Evolutionary conservation across 2,113 vertebrate genomes (phyloP), one percentile per base, ranked within the genome.

Genomic region (Gorsachius goisagi): DNA sequence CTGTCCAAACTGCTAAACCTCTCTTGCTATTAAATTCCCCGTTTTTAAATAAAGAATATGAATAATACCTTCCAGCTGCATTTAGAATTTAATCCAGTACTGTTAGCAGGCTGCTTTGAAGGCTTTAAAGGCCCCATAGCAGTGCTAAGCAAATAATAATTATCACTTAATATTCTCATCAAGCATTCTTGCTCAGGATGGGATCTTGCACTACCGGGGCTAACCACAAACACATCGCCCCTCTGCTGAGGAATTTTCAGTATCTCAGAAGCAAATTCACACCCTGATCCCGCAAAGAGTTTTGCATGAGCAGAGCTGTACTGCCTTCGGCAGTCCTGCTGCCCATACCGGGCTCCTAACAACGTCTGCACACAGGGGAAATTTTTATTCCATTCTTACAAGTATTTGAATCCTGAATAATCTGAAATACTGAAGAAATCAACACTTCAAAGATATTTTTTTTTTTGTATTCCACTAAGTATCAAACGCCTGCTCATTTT

Each of bases 131-230:
- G 52, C 62, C 77, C 66, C 50, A 28, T 15, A 59, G 74, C 52
- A 92, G 33, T 17, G 4, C 88, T 91, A 91, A 94, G 86, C 72
- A 95, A 95, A 93, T 90, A 85, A 67, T 95, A 75, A 71, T 90
- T 93, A 94, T 92, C 85, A 91, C 41, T 89, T 96, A 85, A 90
- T 95, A 87, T 93, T 91, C 81, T 76, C 71, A 83, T 88, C 79
- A 80, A 91, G 85, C n/a, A 47, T 85, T 86, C 85, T 77, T 84
- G 47, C 28, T 85, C 32, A 89, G 23, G 85, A 91, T 69, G n/a
- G 41, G 50, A 53, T 89, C 74, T 88, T 80, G 55, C 89, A 69
- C 58, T 85, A 20, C 41, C 53, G 76, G 15, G 22, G 22, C 67
- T 37, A 76, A 30, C 72, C 37, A 44, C 62, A 91, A 83, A 83